Percentiles rank a stretch among this genome's conserved stretches.
phyloP scores from a whole-genome alignment of 2,113 vertebrate species.

The Actenoides hombroni region DNA sequence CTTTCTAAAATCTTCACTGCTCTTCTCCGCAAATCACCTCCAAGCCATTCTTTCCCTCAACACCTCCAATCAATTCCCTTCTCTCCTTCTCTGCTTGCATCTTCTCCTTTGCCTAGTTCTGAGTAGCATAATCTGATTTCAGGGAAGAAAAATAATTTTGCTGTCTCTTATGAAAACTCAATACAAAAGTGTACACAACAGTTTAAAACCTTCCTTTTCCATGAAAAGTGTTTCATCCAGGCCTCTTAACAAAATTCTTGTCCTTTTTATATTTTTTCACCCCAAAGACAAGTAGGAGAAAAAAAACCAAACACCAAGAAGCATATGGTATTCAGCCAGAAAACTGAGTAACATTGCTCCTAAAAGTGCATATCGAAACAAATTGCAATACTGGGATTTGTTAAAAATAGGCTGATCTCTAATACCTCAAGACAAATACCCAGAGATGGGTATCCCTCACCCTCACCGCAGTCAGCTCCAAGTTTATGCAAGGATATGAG shows the following conservation, averaged over 20 bases:
- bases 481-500: neutral
- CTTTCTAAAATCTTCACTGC: neutral
- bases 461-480: neutral
- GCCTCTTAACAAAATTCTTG: neutral
- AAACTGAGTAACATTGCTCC: neutral
- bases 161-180: neutral
- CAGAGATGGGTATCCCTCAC: neutral
- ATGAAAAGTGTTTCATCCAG: neutral
- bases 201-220: neutral
- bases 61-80: rapidly evolving
- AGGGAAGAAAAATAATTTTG: neutral
- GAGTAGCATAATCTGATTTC: neutral
- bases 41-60: rapidly evolving
- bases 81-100: neutral
- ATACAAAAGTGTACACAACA: neutral
- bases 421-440: neutral
- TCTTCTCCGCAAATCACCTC: neutral
- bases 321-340: neutral
- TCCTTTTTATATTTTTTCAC: neutral
- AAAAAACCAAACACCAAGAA: neutral
- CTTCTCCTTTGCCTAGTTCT: neutral
- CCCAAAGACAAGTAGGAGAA: neutral
- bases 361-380: neutral
- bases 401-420: neutral
- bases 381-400: neutral